These are phyloP conservation scores for Tipula helvola DNA, from an alignment of 2,888 invertebrate species.

Conservation along the genomic window DNA sequence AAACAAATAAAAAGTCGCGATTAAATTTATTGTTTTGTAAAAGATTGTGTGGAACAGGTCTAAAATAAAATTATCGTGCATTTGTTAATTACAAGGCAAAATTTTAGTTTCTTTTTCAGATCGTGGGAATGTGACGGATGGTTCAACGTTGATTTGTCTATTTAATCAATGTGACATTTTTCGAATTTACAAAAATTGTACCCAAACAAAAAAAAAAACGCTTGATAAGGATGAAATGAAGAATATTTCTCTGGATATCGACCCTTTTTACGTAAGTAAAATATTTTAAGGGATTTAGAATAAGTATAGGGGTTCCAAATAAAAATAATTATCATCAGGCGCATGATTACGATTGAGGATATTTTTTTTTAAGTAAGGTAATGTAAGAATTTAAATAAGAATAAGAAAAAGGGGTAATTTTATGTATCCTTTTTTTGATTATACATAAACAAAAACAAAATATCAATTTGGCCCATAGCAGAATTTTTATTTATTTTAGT, in stretches of 20 bases:
- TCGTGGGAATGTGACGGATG: background rate
- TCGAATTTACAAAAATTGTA: background rate
- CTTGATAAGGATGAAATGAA: background rate
- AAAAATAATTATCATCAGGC: background rate
- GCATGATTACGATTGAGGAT: background rate
- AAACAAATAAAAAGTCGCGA: background rate
- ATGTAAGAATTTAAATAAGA: background rate
- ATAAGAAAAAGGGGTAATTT: background rate
- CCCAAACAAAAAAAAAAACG: background rate
- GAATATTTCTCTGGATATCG: background rate
- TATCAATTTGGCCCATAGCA: background rate
- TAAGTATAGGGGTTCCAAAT: background rate
- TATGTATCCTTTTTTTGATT: slow-evolving; percentile 4
- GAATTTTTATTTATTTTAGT: background rate
- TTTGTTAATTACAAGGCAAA: background rate
- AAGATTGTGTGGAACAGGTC: background rate
- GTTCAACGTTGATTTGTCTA: background rate
- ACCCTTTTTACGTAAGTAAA: background rate
- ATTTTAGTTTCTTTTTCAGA: background rate
- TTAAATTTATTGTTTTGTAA: background rate
- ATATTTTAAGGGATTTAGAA: background rate
- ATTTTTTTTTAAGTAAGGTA: background rate
- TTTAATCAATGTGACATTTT: background rate
- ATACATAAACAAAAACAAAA: slow-evolving; percentile 4
- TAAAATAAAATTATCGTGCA: background rate